Base-by-base conservation (phyloP, 2,797 vertebrate species). In the Aphelocoma californica region DNA sequence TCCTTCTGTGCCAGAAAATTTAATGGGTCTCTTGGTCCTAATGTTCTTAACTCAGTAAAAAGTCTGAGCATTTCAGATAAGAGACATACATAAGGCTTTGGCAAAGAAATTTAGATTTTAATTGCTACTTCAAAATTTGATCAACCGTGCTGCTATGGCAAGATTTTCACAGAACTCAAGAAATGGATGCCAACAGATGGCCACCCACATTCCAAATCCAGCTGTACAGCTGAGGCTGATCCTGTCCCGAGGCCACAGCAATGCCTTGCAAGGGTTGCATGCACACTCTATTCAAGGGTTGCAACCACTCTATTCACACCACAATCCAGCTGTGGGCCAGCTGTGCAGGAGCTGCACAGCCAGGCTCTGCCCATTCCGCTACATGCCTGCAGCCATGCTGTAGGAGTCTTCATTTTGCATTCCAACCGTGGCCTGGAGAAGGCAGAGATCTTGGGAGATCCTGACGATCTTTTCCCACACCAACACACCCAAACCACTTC, bases 81-180 rank as follows among this genome's bases (percentile, higher is more conserved):
- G 88, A 95, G 87, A 95, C 61, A 44, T 92, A 95, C 96, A 97
- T 95, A 97, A 92, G 60, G 86, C 53, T 94, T 82, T 96, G 96
- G 97, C 96, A 97, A 95, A 97, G 95, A 83, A 96, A 82, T 94
- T 96, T 75, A 89, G 86, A 89, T 94, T 96, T 97, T 97, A 97
- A 97, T 94, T 84, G 72, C 53, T 60, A 40, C 78, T 96, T 95
- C 85, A 96, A 94, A 97, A 95, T 95, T 92, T 86, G 87, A 97
- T 96, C 87, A 88, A 48, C 50, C 11, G 1, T 71, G 62, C 96
- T 94, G 88, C 82, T 84, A 38, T 20, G 66, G 77, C 92, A 67
- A 85, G 79, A n/a, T 21, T 61, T 79, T 26, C 26, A 38, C 65
- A 62, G 77, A 92, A 50, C 38, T 81, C 47, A 7, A 18, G 69